These are phyloP conservation scores for Jacana jacana DNA, from an alignment of 2,113 vertebrate genomes.

Conservation along the genomic window DNA sequence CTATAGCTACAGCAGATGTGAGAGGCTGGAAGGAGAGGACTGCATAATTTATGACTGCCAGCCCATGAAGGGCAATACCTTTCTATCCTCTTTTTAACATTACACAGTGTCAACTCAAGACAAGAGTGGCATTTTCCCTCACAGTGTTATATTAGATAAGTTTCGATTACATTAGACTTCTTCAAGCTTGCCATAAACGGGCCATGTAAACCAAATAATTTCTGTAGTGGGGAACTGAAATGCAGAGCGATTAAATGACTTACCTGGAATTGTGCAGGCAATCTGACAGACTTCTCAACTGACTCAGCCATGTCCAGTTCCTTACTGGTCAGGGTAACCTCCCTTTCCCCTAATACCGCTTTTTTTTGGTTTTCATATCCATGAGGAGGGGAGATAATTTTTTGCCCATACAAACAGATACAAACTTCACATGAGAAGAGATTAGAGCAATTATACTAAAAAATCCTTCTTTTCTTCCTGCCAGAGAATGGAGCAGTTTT, in stretches of 20 bases:
- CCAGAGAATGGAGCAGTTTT: background rate
- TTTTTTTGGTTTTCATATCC: background rate
- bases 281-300: background rate
- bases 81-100: background rate
- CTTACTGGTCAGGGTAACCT: background rate
- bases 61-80: background rate
- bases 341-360: background rate
- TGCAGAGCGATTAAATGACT: background rate
- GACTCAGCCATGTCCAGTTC: background rate
- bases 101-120: background rate
- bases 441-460: background rate
- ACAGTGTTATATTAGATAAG: background rate
- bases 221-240: background rate
- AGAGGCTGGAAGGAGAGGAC: background rate
- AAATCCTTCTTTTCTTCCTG: background rate
- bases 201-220: background rate
- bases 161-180: background rate
- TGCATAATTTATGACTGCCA: slow-evolving; percentile 30
- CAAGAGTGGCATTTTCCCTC: background rate
- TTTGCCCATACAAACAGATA: no score
- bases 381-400: background rate
- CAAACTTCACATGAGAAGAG: no score
- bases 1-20: background rate
- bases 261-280: background rate
- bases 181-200: background rate